Conservation (phyloP, 2,797 vertebrate species). For the Paramormyrops hopkinsi region DNA sequence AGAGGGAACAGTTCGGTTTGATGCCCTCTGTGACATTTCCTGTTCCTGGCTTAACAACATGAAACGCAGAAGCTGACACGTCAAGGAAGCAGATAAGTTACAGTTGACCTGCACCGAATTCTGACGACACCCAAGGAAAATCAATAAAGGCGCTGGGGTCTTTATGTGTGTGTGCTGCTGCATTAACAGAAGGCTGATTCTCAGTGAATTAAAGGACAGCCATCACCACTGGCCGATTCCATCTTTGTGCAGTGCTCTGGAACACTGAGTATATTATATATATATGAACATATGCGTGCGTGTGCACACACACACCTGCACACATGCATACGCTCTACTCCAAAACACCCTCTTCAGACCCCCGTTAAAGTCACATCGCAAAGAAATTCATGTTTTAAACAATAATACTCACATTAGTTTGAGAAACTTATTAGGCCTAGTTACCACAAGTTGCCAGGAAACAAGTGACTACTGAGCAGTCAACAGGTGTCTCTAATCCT, state of each 20-base stretch:
- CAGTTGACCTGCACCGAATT: background rate
- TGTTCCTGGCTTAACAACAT: background rate
- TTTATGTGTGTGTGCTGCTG: background rate
- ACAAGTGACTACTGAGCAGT: background rate
- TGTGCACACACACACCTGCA: background rate
- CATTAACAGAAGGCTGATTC: background rate
- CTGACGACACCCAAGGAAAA: background rate
- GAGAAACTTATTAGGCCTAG: background rate
- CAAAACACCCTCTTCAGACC: background rate
- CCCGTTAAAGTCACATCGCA: background rate
- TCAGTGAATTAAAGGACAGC: background rate
- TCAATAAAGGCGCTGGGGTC: background rate
- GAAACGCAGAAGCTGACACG: background rate
- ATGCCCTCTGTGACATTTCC: background rate
- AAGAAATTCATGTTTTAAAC: background rate
- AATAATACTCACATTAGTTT: background rate
- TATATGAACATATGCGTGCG: background rate
- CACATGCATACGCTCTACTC: background rate
- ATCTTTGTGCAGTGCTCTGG: background rate
- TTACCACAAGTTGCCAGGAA: background rate
- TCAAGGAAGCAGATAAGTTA: background rate
- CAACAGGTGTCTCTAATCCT: slow-evolving; percentile 4
- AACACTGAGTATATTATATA: background rate
- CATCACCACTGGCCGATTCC: background rate
- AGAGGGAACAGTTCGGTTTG: background rate